Base-by-base conservation (phyloP, 1,140 invertebrate species). In the Cherax destructor region DNA sequence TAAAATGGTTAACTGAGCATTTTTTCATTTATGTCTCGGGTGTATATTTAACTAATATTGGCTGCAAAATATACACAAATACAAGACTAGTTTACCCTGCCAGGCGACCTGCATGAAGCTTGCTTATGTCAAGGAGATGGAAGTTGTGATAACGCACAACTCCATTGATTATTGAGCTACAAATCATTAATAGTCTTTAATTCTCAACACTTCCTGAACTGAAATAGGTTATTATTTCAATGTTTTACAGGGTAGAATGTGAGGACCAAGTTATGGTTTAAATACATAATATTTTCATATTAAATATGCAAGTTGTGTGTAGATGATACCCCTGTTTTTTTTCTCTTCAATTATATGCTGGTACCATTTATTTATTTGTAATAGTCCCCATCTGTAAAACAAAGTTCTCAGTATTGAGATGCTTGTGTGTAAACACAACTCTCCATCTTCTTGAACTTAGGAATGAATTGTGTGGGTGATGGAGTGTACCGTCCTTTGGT, bases 391-490 rank as follows among this genome's bases (percentile, higher is more conserved):
- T 41, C 30, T 41, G 2, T 41, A 41, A 41, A 56, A 56, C 52
- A 74, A 24, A 74, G 11, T 30, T 74, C 69, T 74, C n/a, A 74
- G 0, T 74, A 3, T 4, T 74, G 6, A 74, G 5, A 24, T 30
- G 24, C 18, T 30, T 24, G n/a, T 74, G 69, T 24, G n/a, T 74
- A 24, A 30, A n/a, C n/a, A 74, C 69, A 74, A 30, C 69, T 74
- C 5, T 74, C 24, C 69, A 74, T 24, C 69, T 69, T 69, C 21
- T 74, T 74, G 69, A 24, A 74, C n/a, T n/a, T 24, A n/a, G 24
- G n/a, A 74, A 74, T 74, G 69, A 24, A 30, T 74, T 79, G 21
- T 79, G 9, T 79, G 50, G n/a, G 77, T 50, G 10, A 79, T 56
- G 52, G 47, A 79, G 77, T 50, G 77, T 50, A 47, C 47, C 47